Conservation (phyloP, 2,797 vertebrate genomes). For the Brachymystax lenok region DNA sequence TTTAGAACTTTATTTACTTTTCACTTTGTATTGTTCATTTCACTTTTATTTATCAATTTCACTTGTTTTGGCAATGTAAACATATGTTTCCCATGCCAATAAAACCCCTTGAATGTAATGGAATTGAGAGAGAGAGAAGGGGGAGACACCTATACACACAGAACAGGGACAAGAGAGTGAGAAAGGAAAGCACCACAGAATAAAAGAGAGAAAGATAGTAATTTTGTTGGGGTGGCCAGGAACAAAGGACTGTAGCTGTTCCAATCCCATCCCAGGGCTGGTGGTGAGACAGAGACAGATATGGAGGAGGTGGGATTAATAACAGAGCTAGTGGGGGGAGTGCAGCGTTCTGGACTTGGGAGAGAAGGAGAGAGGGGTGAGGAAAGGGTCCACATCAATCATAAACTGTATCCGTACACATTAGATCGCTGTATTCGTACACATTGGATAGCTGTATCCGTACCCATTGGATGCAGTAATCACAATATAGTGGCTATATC, state of each 20-base stretch:
- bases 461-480: too few relatives aligned
- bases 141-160: slow-evolving; percentile 12
- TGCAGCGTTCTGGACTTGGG: slow-evolving; percentile 1
- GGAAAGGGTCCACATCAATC: slow-evolving; percentile 36
- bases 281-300: slow-evolving; percentile 30
- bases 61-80: too few relatives aligned
- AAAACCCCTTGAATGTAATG: too few relatives aligned
- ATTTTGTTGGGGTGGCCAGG: neutral
- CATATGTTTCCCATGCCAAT: too few relatives aligned
- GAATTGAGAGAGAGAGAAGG: neutral
- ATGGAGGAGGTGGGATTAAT: slow-evolving; percentile 20
- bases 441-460: too few relatives aligned
- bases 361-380: slow-evolving; percentile 28
- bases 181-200: neutral
- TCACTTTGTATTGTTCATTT: too few relatives aligned
- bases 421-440: too few relatives aligned
- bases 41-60: too few relatives aligned
- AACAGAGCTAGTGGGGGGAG: slow-evolving; percentile 36
- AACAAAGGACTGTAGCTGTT: slow-evolving; percentile 23
- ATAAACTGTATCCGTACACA: neutral
- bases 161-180: neutral
- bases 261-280: slow-evolving; percentile 27
- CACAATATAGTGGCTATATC: too few relatives aligned
- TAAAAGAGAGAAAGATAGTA: neutral
- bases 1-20: too few relatives aligned